phyloP scores from a whole-genome alignment of 2,888 invertebrate species.

The Lutraria lutraria region DNA sequence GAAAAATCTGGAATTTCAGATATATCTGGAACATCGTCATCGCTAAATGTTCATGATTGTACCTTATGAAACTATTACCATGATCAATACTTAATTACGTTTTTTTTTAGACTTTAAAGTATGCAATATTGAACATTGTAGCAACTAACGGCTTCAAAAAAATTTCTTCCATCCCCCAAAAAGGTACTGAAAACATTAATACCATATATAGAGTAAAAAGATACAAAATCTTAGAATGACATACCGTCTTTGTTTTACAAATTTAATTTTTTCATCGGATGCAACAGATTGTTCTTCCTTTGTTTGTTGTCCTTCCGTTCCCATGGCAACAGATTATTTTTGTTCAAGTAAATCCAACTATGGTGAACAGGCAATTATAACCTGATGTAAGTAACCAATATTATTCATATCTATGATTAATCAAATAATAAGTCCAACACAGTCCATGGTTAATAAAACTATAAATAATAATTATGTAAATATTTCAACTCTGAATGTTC shows the following conservation, averaged over 20 bases:
- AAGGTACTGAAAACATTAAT: not conserved
- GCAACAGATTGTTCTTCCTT: not conserved
- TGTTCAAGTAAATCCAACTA: not conserved
- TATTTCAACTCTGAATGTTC: too few species aligned
- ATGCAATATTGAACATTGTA: not conserved
- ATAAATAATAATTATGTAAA: too few species aligned
- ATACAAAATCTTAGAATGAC: not conserved
- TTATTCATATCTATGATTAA: not conserved
- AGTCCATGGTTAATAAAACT: not conserved
- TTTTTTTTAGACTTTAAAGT: too few species aligned
- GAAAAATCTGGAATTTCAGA: too few species aligned
- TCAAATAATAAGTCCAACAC: not conserved
- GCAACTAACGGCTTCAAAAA: not conserved
- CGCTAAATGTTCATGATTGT: too few species aligned
- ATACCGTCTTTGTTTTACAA: constrained; percentile 21
- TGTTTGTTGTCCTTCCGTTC: not conserved
- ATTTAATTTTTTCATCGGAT: not conserved
- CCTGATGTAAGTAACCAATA: not conserved
- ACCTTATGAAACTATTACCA: too few species aligned
- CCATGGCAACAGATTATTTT: not conserved
- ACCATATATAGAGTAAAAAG: not conserved
- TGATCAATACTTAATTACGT: too few species aligned
- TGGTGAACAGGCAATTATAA: not conserved
- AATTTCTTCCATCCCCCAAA: not conserved
- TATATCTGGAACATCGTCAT: too few species aligned